phyloP scores from a whole-genome alignment of 30 jellyfish, hydroid and myxozoan species.

The Aurelia aurita complex sp. Pacific region DNA sequence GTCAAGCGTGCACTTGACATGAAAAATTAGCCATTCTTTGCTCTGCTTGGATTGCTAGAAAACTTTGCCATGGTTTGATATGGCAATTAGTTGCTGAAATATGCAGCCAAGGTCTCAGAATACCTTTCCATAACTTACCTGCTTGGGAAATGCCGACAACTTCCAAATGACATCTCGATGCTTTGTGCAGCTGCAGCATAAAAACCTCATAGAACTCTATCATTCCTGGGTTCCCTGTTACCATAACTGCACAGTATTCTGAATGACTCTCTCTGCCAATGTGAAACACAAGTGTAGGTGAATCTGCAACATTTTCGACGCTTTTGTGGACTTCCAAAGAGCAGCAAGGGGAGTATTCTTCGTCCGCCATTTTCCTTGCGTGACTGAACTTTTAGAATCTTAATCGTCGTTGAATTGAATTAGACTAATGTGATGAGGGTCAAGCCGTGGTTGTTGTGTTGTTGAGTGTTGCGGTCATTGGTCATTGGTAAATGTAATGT shows the following conservation, averaged over 20 bases:
- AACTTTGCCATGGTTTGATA: no score
- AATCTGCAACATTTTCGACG: constrained; percentile 51
- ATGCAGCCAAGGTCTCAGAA: not conserved
- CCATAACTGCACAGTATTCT: constrained; percentile 59
- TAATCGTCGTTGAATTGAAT: not conserved
- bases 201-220: constrained; percentile 85
- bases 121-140: constrained; percentile 19
- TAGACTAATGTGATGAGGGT: not conserved
- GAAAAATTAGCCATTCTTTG: no score
- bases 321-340: constrained; percentile 53
- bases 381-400: not conserved
- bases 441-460: no score
- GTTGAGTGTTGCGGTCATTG: no score
- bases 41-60: no score
- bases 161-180: constrained; percentile 41
- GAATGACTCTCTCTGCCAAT: constrained; percentile 55
- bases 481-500: no score
- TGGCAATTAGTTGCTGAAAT: not conserved
- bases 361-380: constrained; percentile 10
- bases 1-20: no score
- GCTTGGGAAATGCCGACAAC: constrained; percentile 83
- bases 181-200: constrained; percentile 48
- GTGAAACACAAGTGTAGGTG: constrained; percentile 54
- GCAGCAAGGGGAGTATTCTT: constrained; percentile 23
- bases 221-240: constrained; percentile 93